Evolutionary conservation across 2,888 invertebrate genomes (phyloP), one percentile per base, ranked within the genome.

Genomic region (Lottia gigantea): DNA sequence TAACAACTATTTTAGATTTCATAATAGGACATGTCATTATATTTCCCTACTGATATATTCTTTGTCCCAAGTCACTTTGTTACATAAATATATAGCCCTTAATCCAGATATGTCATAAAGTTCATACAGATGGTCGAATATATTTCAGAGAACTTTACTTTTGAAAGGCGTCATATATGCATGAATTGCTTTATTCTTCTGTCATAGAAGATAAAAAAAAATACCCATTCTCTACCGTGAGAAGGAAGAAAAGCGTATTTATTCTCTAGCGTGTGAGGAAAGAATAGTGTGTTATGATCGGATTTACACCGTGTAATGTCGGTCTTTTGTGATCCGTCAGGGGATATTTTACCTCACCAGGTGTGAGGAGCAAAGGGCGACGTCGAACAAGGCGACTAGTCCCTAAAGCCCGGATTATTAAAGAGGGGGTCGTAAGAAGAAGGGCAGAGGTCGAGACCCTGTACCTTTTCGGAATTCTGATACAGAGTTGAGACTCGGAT

Each of bases 291-390:
- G 55, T 55, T 55, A 23, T 55, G 55, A 55, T 55, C 55, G 55
- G 55, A 55, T 55, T 55, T 55, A 23, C 55, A 55, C 55, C 55
- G 55, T 55, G 55, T 55, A 55, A 55, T 55, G 55, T 55, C 55
- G 55, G 55, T 23, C 55, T 14, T 23, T 55, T 55, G 55, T 55
- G 55, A 55, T 23, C 19, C 40, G 55, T 19, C 55, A 55, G 23
- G 19, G 11, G 19, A 55, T 55, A 55, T 55, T 55, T 55, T 55
- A 14, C 55, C 19, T 55, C 55, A 23, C 55, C 55, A 55, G 55
- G 55, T 55, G 55, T 23, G 55, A 55, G 23, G 55, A 55, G 19
- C 55, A 55, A 55, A 55, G 55, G 55, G 55, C 55, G 55, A 55
- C 23, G 19, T 23, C 19, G 23, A 55, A 55, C 55, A 55, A 55